Evolutionary conservation across 2,113 vertebrate species (phyloP).

Genomic region (Myiozetetes cayanensis): DNA sequence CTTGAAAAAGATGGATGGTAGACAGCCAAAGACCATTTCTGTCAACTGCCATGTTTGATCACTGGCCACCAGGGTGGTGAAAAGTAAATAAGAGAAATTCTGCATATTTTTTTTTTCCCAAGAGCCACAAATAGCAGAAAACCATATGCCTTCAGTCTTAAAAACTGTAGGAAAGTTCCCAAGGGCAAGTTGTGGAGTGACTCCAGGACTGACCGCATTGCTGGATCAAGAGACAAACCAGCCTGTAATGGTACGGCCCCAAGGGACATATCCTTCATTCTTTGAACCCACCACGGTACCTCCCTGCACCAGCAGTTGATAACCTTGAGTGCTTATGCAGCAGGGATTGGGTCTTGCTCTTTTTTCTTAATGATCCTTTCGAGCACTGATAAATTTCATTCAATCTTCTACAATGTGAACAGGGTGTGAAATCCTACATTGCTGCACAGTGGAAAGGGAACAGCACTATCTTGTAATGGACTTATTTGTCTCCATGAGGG

Average conservation of each 20-base stretch:
- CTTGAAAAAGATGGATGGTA: not conserved
- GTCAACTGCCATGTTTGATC: not conserved
- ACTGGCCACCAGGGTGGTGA: not conserved
- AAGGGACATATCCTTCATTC: not conserved
- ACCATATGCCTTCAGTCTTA: not conserved
- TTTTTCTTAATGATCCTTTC: not conserved
- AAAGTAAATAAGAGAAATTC: not conserved
- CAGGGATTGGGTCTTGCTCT: not conserved
- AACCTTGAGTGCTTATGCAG: accelerated
- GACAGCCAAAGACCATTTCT: not conserved
- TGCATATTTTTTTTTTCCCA: not conserved
- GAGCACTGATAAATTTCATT: not conserved
- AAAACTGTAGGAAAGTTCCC: not conserved
- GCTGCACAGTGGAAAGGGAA: not conserved
- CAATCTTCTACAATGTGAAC: not conserved
- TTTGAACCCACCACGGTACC: not conserved
- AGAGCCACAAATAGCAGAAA: not conserved
- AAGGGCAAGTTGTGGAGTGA: not conserved
- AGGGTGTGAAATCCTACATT: not conserved
- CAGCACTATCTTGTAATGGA: constrained; percentile 27
- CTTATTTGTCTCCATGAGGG: constrained; percentile 31
- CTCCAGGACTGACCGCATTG: not conserved
- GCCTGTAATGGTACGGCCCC: not conserved
- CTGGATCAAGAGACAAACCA: not conserved
- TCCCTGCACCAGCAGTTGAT: not conserved